Evolutionary conservation across 2,888 invertebrate genomes (phyloP), one percentile per base, ranked within the genome.

Genomic region (Pinctada fucata): DNA sequence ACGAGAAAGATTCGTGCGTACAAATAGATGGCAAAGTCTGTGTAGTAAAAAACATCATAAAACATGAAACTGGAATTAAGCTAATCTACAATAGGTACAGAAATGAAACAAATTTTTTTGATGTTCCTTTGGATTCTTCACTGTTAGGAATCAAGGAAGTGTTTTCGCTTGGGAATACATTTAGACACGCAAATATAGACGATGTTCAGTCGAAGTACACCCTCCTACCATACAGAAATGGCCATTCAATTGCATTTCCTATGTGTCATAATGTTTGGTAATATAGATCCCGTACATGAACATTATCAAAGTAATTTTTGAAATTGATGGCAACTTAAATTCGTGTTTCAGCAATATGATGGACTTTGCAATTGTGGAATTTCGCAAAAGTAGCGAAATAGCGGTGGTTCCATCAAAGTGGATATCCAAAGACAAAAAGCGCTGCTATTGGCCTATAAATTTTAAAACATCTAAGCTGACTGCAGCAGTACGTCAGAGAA

Each of bases 161-260:
- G 3, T 49, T 8, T 3, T 49, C 5, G 3, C 58, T 76, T 13
- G 70, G 64, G 31, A 49, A 63, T 64, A 69, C 49, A 8, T 50
- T 58, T 63, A 45, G 47, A 45, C 3, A 16, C 31, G 50, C 64
- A 49, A 69, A 70, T 5, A 3, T 70, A 10, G 69, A 65, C 16
- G 49, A 63, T 16, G n/a, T 70, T 63, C 16, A 69, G 45, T 68
- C 75, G 2, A 75, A 75, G 16, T 75, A 63, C 63, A n/a, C 63
- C 6, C 49, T 75, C 6, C 48, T 75, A 3, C 75, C 69, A 69
- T 69, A 58, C 16, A 16, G 47, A 52, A 45, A 75, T 58, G 13
- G 69, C n/a, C 16, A 58, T n/a, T 31, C 31, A 31, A 49, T 75
- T 10, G 75, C 75, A 8, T 63, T 75, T 31, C 47, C 75, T 4